Evolutionary conservation across 2,888 invertebrate genomes (phyloP).

Genomic region (Congeria kusceri): DNA sequence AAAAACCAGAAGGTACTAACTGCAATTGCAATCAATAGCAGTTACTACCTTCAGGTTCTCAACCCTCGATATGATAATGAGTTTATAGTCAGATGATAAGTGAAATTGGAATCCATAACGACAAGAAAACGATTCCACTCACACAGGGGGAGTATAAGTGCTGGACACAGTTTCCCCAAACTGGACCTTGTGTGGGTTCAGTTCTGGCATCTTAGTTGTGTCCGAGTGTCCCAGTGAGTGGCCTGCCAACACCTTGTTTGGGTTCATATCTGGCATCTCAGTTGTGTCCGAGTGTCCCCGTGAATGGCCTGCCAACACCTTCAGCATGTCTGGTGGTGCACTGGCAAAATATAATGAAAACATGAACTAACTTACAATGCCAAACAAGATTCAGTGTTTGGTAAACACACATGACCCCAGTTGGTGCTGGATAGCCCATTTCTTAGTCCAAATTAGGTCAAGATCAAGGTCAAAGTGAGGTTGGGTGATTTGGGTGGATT

Average conservation of each 20-base stretch:
- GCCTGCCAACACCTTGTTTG: conserved; percentile 46
- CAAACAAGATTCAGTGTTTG: too few species aligned
- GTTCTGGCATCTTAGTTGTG: conserved; percentile 13
- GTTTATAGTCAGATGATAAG: too few species aligned
- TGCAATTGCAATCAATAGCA: too few species aligned
- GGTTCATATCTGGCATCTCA: conserved; percentile 6
- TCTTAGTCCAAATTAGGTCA: too few species aligned
- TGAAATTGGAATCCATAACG: too few species aligned
- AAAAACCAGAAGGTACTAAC: too few species aligned
- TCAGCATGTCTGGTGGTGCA: conserved; percentile 56
- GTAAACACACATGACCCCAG: too few species aligned
- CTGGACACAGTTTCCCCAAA: conserved; percentile 69
- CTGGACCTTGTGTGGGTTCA: conserved; percentile 56
- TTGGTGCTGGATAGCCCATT: too few species aligned
- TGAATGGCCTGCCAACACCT: conserved; percentile 17
- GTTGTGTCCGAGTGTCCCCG: conserved; percentile 42
- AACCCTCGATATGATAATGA: too few species aligned
- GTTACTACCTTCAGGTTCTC: too few species aligned
- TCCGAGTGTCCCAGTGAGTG: conserved; percentile 37
- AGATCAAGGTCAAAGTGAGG: too few species aligned
- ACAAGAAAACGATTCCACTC: background rate
- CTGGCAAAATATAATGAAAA: conserved; percentile 19
- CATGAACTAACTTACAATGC: background rate
- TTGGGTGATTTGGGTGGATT: too few species aligned
- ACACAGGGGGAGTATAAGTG: conserved; percentile 70